Evolutionary conservation across 2,113 vertebrate genomes (phyloP), one percentile per base, ranked within the genome.

Genomic region (Propithecus coquereli): DNA sequence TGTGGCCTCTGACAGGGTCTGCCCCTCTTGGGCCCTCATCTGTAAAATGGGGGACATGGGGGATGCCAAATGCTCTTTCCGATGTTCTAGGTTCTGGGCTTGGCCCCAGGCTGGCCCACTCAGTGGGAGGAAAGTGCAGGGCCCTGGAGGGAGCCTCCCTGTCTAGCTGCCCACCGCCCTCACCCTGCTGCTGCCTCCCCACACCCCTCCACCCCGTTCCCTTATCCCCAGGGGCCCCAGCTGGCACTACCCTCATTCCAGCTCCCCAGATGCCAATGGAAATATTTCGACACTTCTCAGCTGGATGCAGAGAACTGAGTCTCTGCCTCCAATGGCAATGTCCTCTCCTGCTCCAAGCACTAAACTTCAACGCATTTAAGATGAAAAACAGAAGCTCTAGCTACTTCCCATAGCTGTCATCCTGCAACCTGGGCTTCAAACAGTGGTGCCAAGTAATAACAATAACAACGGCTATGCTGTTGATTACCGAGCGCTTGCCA

Each of bases 301-400:
- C 40, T 43, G 40, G 40, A 43, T 43, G 40, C 40, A 43, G 40
- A 43, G 5, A 43, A 43, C 40, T 43, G 40, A 43, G 40, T 43
- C 40, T 43, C 65, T 85, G 87, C 90, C 95, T 87, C 73, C 94
- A 95, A 73, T 94, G 86, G 90, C 13, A 0, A 32, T n/a, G 63
- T 37, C 87, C 90, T 43, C 74, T 91, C 77, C 93, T 63, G 85
- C 83, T 80, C 90, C 43, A 40, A 68, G 40, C 76, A 88, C 82
- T 65, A 83, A 91, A 85, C 91, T 83, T 76, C 57, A 70, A 71
- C 0, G 3, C 37, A 22, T 80, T 57, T 50, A 52, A 91, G 68
- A 82, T 43, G 57, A 89, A 85, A 87, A 74, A n/a, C 65, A 61
- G 79, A 81, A 83, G 65, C 89, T 93, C 82, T 57, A 54, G 52